These are phyloP conservation scores for Tetragnatha versicolor DNA, from an alignment of 1,140 invertebrate genomes.

Conservation along the genomic window DNA sequence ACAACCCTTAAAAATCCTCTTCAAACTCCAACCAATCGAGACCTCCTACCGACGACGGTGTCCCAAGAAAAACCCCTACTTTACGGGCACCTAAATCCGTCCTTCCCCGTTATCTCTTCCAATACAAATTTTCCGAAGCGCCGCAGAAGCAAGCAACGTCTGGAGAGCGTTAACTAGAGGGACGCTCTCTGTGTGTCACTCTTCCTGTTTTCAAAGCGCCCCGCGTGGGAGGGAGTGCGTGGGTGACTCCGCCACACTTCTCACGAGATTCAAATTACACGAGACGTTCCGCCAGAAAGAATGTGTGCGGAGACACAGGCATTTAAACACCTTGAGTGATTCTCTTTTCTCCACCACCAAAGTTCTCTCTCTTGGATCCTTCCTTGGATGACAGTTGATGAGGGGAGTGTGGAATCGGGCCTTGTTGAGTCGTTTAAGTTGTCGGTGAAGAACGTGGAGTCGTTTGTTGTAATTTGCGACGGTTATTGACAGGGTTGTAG, in stretches of 20 bases:
- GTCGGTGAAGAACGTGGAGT: too few species aligned
- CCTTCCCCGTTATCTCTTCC: conserved; percentile 20
- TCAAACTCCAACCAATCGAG: too few species aligned
- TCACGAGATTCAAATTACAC: conserved; percentile 50
- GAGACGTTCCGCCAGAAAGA: conserved; percentile 15
- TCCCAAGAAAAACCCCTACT: background rate
- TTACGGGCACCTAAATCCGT: too few species aligned
- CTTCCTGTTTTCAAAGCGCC: conserved; percentile 33
- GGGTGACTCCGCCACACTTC: conserved; percentile 37
- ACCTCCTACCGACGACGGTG: too few species aligned
- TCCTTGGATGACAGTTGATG: too few species aligned
- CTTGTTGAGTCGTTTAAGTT: too few species aligned
- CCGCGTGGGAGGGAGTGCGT: conserved; percentile 34
- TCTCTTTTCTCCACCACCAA: too few species aligned
- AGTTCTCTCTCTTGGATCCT: too few species aligned
- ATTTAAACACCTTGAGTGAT: conserved; percentile 42
- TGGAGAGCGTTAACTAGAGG: conserved; percentile 45
- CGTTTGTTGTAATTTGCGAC: too few species aligned
- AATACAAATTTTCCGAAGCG: conserved; percentile 36
- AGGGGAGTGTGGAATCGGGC: too few species aligned
- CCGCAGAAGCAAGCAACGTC: conserved; percentile 2
- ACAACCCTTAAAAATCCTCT: too few species aligned
- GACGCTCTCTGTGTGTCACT: conserved; percentile 41
- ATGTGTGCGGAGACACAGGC: background rate
- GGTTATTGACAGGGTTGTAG: too few species aligned